Base-by-base conservation (phyloP, 2,113 vertebrate species). In the Rostratula benghalensis region DNA sequence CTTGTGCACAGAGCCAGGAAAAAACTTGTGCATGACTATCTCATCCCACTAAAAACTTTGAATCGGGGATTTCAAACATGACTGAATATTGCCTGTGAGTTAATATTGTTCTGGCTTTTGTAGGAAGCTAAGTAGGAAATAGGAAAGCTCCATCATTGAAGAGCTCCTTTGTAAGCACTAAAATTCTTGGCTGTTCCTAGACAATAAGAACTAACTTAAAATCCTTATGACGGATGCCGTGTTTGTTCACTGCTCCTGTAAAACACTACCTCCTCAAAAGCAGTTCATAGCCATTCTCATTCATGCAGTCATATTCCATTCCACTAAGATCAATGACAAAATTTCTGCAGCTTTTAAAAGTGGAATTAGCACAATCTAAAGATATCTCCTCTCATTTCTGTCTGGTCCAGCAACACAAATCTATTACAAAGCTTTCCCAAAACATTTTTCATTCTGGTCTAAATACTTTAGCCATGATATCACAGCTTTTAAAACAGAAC, bases 401-500 rank as follows among this genome's bases (percentile, higher is more conserved):
- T 30, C 41, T 67, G 25, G 18, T 63, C 54, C 59, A 80, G 84
- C 11, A 94, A 89, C 25, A 41, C 3, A 83, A 90, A 50, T 35
- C 37, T 54, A 43, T 67, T 85, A 43, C 3, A 6, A 67, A 86
- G 50, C 7, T 43, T 87, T 92, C 70, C 31, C 43, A 61, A 85
- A 94, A 68, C 37, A 54, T 77, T 93, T 94, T 56, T 87, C n/a
- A 70, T 86, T 86, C 56, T 93, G 50, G 7, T 86, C 60, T 90
- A 80, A 96, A 95, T 88, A 74, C 63, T 86, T 91, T 33, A 83
- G n/a, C n/a, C 10, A 25, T 91, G 75, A 86, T 90, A 79, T 90
- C 90, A 96, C 20, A 87, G 22, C 24, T 76, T 45, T 77, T 87
- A 85, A 85, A 91, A 71, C 33, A 85, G 18, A 94, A 82, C 51